Conservation (phyloP, 37 sponge, comb jelly and placozoan genomes). For the Cliona cf. orientalis region DNA sequence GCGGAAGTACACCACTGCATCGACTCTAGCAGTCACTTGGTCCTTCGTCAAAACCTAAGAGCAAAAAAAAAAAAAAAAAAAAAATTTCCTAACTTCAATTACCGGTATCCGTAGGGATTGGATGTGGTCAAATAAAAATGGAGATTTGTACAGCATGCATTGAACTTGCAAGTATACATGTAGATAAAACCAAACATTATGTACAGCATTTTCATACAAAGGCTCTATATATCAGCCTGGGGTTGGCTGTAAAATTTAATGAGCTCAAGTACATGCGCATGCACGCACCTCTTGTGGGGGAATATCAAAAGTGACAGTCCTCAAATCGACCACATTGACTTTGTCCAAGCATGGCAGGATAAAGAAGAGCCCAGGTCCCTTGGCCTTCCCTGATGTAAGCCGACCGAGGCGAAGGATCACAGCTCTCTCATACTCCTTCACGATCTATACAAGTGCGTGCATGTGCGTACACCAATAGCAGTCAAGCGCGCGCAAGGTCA, state of each 20-base stretch:
- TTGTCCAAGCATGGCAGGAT: conserved; percentile 89
- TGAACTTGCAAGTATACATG: too few relatives aligned
- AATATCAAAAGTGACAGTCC: conserved; percentile 92
- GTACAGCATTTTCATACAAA: too few relatives aligned
- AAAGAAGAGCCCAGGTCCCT: conserved; percentile 96
- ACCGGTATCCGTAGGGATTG: too few relatives aligned
- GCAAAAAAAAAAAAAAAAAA: not conserved
- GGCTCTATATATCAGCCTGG: too few relatives aligned
- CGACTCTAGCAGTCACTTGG: conserved; percentile 88
- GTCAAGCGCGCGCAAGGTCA: not conserved
- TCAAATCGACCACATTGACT: conserved; percentile 82
- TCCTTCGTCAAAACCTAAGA: conserved; percentile 91
- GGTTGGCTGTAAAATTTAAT: too few relatives aligned
- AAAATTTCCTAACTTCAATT: too few relatives aligned
- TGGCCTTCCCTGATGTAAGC: conserved; percentile 73
- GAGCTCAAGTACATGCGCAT: too few relatives aligned
- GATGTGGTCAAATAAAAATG: too few relatives aligned
- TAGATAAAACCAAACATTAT: too few relatives aligned
- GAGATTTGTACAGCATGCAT: too few relatives aligned
- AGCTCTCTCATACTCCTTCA: conserved; percentile 93
- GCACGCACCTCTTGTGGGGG: conserved; percentile 92
- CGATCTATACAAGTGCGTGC: conserved; percentile 58
- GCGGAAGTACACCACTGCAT: conserved; percentile 96
- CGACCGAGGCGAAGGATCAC: conserved; percentile 94
- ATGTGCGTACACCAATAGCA: not conserved